phyloP scores from a whole-genome alignment of 2,113 vertebrate genomes.

The Patagioenas fasciata region DNA sequence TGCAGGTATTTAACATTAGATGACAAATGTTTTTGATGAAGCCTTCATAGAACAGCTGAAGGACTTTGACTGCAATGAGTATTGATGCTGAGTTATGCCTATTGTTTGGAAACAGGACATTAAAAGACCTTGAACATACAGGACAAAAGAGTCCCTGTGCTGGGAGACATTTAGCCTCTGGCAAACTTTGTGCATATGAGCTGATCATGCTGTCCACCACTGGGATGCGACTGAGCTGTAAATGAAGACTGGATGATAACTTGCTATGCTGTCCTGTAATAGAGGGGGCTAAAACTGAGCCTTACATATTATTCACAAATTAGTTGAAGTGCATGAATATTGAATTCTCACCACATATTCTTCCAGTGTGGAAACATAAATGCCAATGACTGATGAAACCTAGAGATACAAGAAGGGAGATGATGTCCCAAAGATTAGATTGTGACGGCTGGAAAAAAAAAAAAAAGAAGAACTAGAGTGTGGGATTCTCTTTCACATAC shows the following conservation, averaged over 20 bases:
- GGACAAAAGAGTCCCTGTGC: neutral
- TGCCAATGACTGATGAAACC: neutral
- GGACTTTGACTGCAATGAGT: neutral
- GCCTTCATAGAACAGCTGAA: neutral
- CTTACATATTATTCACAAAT: neutral
- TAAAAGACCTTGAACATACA: neutral
- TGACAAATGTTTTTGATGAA: neutral
- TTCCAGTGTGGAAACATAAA: neutral
- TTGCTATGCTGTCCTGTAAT: neutral
- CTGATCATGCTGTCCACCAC: neutral
- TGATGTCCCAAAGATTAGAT: neutral
- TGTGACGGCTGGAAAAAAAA: neutral
- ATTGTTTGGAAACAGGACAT: neutral
- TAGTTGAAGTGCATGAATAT: neutral
- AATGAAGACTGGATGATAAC: neutral
- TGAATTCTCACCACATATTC: neutral
- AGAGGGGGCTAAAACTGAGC: neutral
- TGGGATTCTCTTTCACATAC: conserved; percentile 23
- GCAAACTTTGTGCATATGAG: neutral
- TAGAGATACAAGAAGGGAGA: neutral
- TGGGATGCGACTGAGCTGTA: neutral
- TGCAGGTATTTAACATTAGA: neutral
- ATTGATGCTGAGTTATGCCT: neutral
- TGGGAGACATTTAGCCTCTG: neutral
- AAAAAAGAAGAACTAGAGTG: neutral